Evolutionary conservation across 2,888 invertebrate species (phyloP), one percentile per base, ranked within the genome.

Genomic region (Gastrophysa polygoni): DNA sequence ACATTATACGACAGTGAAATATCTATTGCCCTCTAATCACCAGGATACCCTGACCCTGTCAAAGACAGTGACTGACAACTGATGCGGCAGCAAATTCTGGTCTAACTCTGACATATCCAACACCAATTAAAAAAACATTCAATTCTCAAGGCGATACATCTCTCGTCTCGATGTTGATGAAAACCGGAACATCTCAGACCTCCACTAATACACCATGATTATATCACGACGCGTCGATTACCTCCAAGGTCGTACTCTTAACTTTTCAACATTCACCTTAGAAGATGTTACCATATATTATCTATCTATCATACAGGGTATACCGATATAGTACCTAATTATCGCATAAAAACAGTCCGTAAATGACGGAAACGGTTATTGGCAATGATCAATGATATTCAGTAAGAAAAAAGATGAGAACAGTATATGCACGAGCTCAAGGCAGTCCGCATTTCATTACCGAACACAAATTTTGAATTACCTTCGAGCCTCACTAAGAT

Each of bases 201-300:
- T 61, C 59, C 46, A 66, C 61, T 68, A 68, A 70, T 70, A 67
- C 61, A 55, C 64, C 57, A 69, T 70, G 68, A 70, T 70, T 65
- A 68, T 68, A 70, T 68, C 68, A 70, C 70, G 70, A 70, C 64
- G 68, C 65, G 63, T 49, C 62, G 67, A 65, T 69, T 68, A 64
- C 54, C 54, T 49, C 44, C 68, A 68, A 70, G 68, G 69, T 62
- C 66, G 44, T 38, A 54, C 46, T 59, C 63, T 67, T 59, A 59
- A 63, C 38, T 59, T 60, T 65, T 61, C 61, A 44, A 63, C 65
- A 52, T 59, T 68, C 63, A 61, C 67, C 59, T 54, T 63, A 57
- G 51, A 38, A 58, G 60, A 57, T 29, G 59, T 34, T 51, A 28
- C 49, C 52, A 11, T 60, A 57, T 59, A 63, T 32, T 32, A 32